phyloP scores from a whole-genome alignment of 2,888 invertebrate species.

The Eilema griseolum region DNA sequence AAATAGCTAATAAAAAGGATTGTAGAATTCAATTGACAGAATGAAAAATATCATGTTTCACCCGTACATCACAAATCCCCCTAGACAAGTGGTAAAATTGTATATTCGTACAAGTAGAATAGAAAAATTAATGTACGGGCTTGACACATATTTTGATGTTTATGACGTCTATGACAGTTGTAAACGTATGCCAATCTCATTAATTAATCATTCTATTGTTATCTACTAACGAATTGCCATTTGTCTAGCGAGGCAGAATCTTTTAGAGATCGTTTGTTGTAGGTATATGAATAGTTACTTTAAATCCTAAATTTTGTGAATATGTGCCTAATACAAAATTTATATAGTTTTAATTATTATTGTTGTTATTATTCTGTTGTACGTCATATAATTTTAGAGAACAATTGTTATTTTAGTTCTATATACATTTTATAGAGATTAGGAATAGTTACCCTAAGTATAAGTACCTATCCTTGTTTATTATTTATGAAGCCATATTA shows the following conservation, averaged over 20 bases:
- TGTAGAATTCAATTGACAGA: background rate
- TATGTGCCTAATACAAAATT: constrained; percentile 12
- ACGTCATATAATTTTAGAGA: constrained; percentile 5
- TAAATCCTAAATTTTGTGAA: background rate
- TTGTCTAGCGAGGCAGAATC: background rate
- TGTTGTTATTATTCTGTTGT: constrained; percentile 6
- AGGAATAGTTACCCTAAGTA: background rate
- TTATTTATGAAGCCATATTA: background rate
- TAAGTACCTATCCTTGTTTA: background rate
- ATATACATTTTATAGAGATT: background rate
- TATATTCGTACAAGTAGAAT: no score
- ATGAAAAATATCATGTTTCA: background rate
- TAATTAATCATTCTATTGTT: no score
- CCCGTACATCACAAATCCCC: background rate
- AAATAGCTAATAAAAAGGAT: background rate
- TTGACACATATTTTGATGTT: no score
- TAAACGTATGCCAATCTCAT: no score
- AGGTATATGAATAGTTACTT: background rate
- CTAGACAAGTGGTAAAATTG: background rate
- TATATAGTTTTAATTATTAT: constrained; percentile 1
- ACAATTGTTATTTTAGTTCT: background rate
- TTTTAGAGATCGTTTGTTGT: background rate
- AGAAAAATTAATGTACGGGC: no score
- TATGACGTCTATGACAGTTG: no score
- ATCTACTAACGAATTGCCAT: no score